Evolutionary conservation across 2,888 invertebrate genomes (phyloP), one percentile per base, ranked within the genome.

Genomic region (Oxystoma pomonae): DNA sequence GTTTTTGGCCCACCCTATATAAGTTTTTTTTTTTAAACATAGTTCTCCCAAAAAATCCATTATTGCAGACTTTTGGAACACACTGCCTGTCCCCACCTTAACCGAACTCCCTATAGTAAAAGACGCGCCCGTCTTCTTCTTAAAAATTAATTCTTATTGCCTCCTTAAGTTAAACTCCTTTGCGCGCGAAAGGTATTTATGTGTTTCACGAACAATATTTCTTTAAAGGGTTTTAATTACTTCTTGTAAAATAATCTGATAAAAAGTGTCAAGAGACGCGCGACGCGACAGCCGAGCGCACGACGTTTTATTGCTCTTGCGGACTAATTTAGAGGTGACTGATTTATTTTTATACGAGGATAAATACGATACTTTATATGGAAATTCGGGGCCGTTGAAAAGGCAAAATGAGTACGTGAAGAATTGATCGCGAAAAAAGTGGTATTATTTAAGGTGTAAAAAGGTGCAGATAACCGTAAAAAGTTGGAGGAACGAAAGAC

Each of bases 201-300:
- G 53, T 19, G 19, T 53, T 53, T 19, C 17, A 19, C 5, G 53
- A 19, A 53, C 53, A n/a, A 53, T 53, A 53, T 53, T 53, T 53
- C 53, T 53, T 53, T 53, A 53, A 53, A 64, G 60, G 55, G 49
- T 64, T 66, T 64, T 66, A 66, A 66, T 66, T 66, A 66, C 64
- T 66, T 64, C 64, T 60, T 64, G 66, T 66, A 66, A 66, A 61
- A 64, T 62, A 64, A 66, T 66, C 66, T 62, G 66, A 66, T 66
- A 66, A 66, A 66, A 66, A 57, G 64, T 64, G 19, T 16, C 53
- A 19, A 35, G 35, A 35, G 35, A 35, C 35, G 35, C 35, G 53
- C 19, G 53, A 17, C 53, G 53, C 17, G 53, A 53, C 16, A 53
- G 5, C 3, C 7, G 3, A 5, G 53, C 3, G 16, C 19, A 7